Base-by-base conservation (phyloP, 2,888 invertebrate species). In the Gerris lacustris region DNA sequence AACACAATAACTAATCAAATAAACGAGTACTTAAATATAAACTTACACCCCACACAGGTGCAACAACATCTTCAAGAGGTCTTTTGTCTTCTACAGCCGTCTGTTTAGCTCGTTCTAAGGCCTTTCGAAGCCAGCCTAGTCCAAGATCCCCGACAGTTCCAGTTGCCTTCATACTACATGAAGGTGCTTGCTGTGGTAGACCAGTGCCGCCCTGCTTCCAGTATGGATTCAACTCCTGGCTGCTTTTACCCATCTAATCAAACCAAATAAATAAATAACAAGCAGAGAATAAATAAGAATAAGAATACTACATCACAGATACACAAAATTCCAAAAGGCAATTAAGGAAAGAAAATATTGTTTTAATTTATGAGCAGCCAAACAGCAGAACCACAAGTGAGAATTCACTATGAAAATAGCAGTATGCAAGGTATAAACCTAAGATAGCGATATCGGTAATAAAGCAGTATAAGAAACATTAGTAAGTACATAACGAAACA, bases 131-230 rank as follows among this genome's bases (percentile, higher is more conserved):
- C 85, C 86, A 86, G 75, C 78, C 76, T 76, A 78, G 83, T 71
- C 83, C 82, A 77, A 82, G 83, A n/a, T 84, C 83, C 72, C 85
- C 83, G 62, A 82, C 80, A 6, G 74, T 72, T 7, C 74, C 64
- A 64, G 31, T 2, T 18, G 67, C 67, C 6, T 45, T 47, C 5
- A 66, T 44, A 11, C 17, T 47, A 31, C 31, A 31, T 11, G 55
- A 17, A 18, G 67, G 67, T 62, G 72, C 69, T 47, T 66, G 62
- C 69, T 73, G 79, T 0, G 96, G 96, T 72, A 96, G 79, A 2
- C 96, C 96, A 69, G 85, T 86, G 0, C 96, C 96, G 66, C 93
- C 94, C 80, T 89, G 84, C 82, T 90, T 94, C 94, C 95, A 96
- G 78, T 92, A 91, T 0, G 94, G 95, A 83, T 96, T 96, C 70